A percentile compares a stretch with the other conserved stretches of the same genome.
These are phyloP conservation scores for Gortyna flavago DNA, from an alignment of 2,888 invertebrate genomes.

Conservation along the genomic window DNA sequence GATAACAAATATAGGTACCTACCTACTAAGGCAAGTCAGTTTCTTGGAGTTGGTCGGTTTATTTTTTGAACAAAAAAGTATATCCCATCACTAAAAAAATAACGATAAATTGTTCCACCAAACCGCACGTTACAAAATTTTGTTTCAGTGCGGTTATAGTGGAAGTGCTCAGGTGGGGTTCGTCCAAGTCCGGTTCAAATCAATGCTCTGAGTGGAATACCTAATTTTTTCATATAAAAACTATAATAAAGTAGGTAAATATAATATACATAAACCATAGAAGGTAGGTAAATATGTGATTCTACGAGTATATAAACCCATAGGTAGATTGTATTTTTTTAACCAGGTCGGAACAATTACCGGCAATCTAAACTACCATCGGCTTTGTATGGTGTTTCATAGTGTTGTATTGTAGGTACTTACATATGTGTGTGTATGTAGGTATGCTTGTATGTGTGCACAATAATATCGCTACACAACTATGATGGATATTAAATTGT, in stretches of 20 bases:
- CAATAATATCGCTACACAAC: conserved; percentile 55
- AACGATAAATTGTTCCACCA: no score
- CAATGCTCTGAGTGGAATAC: no score
- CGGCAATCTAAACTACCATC: conserved; percentile 76
- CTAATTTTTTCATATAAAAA: no score
- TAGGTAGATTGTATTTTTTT: conserved; percentile 48
- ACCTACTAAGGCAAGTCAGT: no score
- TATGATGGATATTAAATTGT: conserved; percentile 65
- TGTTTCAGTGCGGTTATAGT: no score
- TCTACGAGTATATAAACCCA: conserved; percentile 33
- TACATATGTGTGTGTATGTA: conserved; percentile 29
- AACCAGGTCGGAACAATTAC: conserved; percentile 75
- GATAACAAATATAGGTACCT: no score
- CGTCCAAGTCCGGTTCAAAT: no score
- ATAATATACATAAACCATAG: not conserved
- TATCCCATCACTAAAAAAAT: no score
- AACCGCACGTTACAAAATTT: no score
- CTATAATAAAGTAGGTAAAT: not conserved
- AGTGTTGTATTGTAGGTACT: conserved; percentile 39
- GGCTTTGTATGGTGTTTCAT: conserved; percentile 52
- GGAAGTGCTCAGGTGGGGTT: no score
- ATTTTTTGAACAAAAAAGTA: no score
- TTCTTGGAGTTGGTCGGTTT: no score
- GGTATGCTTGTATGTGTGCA: conserved; percentile 47
- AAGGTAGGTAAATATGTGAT: conserved; percentile 27